These are phyloP conservation scores for Gallinago undulata DNA, from an alignment of 2,113 vertebrate genomes.

Conservation along the genomic window DNA sequence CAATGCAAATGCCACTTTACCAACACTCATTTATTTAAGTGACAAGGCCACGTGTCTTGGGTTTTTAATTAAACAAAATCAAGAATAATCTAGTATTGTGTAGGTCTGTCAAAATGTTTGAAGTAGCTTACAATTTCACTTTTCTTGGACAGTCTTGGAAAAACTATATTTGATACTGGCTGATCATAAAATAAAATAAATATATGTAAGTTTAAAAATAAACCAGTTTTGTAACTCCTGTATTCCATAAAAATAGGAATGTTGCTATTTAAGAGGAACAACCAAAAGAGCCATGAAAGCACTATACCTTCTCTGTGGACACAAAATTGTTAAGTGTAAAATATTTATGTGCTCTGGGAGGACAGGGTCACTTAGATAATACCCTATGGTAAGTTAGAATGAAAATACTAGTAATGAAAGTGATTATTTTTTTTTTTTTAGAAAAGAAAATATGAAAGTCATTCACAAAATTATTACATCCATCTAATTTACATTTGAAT, in stretches of 20 bases:
- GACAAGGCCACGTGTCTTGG: neutral
- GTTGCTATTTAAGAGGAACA: neutral
- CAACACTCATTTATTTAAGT: neutral
- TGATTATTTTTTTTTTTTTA: neutral
- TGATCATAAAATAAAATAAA: conserved; percentile 28
- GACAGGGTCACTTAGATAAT: neutral
- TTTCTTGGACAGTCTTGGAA: neutral
- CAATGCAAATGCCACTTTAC: neutral
- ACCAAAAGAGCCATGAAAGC: neutral
- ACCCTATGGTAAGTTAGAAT: neutral
- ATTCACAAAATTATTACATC: conserved; percentile 7
- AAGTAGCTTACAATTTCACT: neutral
- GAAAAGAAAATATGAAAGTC: neutral
- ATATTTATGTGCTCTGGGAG: neutral
- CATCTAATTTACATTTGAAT: conserved; percentile 12
- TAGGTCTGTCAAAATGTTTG: neutral
- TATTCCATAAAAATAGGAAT: neutral
- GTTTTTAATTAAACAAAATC: neutral
- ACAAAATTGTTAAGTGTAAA: neutral
- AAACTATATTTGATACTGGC: neutral
- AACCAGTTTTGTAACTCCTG: neutral
- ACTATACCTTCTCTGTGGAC: neutral
- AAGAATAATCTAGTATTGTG: neutral
- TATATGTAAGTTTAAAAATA: neutral
- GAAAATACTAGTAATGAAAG: neutral